A percentile compares a stretch with the other conserved stretches of the same genome.
Conservation (phyloP, 2,888 invertebrate genomes). For the Archips xylosteana region DNA sequence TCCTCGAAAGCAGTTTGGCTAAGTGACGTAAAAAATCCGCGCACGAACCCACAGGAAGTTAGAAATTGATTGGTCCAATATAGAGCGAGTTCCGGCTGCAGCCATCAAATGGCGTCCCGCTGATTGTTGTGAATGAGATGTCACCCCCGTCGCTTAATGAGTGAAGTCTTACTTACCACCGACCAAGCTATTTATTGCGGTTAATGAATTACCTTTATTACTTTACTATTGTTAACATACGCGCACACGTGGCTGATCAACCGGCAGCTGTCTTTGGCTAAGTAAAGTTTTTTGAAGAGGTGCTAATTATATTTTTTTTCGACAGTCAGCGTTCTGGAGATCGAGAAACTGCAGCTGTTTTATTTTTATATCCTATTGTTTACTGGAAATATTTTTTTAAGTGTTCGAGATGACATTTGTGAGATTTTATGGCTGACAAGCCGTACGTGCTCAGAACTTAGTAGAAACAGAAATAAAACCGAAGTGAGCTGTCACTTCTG, state of each 20-base stretch:
- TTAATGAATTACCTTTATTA: conserved; percentile 25
- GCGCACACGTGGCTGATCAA: conserved; percentile 30
- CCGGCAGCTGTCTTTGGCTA: conserved; percentile 33
- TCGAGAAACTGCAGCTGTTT: too few relatives aligned
- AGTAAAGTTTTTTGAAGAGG: too few relatives aligned
- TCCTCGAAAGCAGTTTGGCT: background rate
- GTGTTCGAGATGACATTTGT: too few relatives aligned
- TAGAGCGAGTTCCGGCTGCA: conserved; percentile 68
- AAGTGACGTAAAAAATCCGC: background rate
- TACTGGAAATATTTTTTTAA: too few relatives aligned
- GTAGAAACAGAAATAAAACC: too few relatives aligned
- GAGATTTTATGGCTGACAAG: too few relatives aligned
- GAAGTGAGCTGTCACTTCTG: too few relatives aligned
- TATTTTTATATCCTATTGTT: too few relatives aligned
- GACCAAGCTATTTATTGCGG: conserved; percentile 53
- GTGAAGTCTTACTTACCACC: conserved; percentile 63
- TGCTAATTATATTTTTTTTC: too few relatives aligned
- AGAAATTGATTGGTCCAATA: conserved; percentile 77
- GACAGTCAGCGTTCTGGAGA: too few relatives aligned
- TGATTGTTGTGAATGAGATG: conserved; percentile 81
- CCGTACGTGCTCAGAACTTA: too few relatives aligned
- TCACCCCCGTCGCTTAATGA: conserved; percentile 74
- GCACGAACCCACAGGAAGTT: conserved; percentile 60
- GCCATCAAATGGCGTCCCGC: conserved; percentile 68
- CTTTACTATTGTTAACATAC: background rate